These are phyloP conservation scores for Otis tarda DNA, from an alignment of 2,113 vertebrate genomes.

Conservation along the genomic window DNA sequence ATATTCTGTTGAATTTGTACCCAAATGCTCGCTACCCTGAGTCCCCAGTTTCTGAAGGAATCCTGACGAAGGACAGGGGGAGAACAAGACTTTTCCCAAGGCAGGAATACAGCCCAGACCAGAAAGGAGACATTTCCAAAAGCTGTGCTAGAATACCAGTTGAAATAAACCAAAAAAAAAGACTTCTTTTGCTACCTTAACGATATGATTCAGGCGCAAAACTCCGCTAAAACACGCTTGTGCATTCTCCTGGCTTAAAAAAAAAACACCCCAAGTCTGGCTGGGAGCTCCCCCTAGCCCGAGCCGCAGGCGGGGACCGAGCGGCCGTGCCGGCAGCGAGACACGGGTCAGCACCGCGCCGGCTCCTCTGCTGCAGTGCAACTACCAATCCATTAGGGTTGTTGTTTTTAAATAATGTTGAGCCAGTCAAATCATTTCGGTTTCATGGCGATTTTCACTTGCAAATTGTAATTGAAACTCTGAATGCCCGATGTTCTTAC, in stretches of 20 bases:
- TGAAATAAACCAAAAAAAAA: background rate
- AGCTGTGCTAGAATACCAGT: background rate
- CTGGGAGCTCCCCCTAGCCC: background rate
- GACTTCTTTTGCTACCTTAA: background rate
- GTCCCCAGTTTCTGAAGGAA: background rate
- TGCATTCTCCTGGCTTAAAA: background rate
- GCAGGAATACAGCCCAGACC: background rate
- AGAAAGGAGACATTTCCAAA: background rate
- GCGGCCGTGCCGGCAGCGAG: background rate
- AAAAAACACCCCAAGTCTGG: too few relatives aligned
- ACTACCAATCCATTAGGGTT: accelerated
- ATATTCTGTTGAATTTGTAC: background rate
- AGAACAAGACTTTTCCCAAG: too few relatives aligned
- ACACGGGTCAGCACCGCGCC: accelerated
- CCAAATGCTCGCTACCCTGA: accelerated
- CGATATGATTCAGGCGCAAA: background rate
- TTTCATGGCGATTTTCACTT: background rate
- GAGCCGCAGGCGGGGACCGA: background rate
- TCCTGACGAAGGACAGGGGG: background rate
- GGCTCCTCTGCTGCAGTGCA: background rate
- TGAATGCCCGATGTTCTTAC: conserved; percentile 38
- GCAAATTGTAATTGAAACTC: accelerated
- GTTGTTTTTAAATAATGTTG: too few relatives aligned
- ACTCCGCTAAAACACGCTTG: background rate
- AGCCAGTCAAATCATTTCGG: background rate